phyloP scores from a whole-genome alignment of 2,797 vertebrate species.

The Ciconia nigra region DNA sequence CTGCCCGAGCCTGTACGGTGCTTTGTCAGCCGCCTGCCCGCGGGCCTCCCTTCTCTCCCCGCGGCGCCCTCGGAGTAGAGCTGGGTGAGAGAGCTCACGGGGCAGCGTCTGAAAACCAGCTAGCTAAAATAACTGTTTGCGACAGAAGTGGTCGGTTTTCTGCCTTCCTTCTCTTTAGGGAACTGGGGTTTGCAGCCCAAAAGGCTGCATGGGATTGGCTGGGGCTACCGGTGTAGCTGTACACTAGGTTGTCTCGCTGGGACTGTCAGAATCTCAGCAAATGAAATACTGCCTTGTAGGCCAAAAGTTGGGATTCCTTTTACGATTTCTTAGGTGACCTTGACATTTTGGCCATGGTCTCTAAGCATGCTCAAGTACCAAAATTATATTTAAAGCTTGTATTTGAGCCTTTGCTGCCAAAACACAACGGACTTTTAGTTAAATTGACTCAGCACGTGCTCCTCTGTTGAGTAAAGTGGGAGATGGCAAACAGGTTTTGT shows the following conservation, averaged over 20 bases:
- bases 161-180: too few species aligned
- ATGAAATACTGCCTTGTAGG: too few species aligned
- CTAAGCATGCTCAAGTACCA: fast-evolving
- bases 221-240: fast-evolving
- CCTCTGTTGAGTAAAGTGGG: background rate
- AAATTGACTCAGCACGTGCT: fast-evolving
- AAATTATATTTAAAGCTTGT: background rate
- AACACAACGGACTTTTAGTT: fast-evolving
- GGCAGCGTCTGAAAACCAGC: background rate
- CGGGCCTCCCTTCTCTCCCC: background rate
- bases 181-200: fast-evolving
- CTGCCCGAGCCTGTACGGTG: background rate
- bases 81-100: fast-evolving
- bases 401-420: background rate
- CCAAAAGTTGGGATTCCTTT: fast-evolving
- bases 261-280: background rate
- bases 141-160: fast-evolving
- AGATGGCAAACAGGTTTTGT: background rate
- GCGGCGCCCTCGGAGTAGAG: too few species aligned
- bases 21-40: background rate
- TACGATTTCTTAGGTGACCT: background rate
- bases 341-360: background rate
- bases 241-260: fast-evolving
- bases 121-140: fast-evolving
- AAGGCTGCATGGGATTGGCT: background rate